Evolutionary conservation across 2,888 invertebrate species (phyloP), one percentile per base, ranked within the genome.

Genomic region (Drosophila melanocephala): DNA sequence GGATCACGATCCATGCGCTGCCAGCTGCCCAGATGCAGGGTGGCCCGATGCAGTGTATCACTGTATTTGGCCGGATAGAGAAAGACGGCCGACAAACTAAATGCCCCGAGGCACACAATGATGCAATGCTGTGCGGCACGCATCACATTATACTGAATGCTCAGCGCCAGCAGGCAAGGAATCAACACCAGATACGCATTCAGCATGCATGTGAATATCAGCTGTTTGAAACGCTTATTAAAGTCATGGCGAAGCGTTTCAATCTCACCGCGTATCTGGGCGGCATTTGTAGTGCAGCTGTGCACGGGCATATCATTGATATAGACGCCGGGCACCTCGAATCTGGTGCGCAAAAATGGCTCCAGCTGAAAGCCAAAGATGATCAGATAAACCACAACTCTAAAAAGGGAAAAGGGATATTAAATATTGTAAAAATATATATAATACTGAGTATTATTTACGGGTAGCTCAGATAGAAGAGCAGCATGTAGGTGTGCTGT

Each of bases 381-480:
- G 42, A 97, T 94, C 79, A 97, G 94, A 93, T 97, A 97, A 39
- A 97, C 95, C 57, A 96, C 95, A 70, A 96, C 95, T 30, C 97
- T 97, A 28, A 19, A 64, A 51, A 39, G 4, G 5, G 1, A 1
- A 26, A 35, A 16, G 12, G 2, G 9, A 47, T 16, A 16, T 47
- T 2, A 14, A 26, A 57, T 67, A 4, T 42, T 35, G 19, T 51
- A n/a, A 4, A 16, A 16, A 28, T 22, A 10, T 32, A 5, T 9
- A 2, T 5, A 42, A 6, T 30, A 30, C 9, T 14, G 3, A n/a
- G 42, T 22, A 9, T 10, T n/a, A 30, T 98, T 96, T 95, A 98
- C 98, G 98, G 98, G 94, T 98, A 98, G 83, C 96, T 96, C 16
- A 99, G 94, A 91, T 97, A 97, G 91, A 98, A 95, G 84, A 98